phyloP scores from a whole-genome alignment of 37 sponge, comb jelly and placozoan genomes.

The Aplysina aerophoba region DNA sequence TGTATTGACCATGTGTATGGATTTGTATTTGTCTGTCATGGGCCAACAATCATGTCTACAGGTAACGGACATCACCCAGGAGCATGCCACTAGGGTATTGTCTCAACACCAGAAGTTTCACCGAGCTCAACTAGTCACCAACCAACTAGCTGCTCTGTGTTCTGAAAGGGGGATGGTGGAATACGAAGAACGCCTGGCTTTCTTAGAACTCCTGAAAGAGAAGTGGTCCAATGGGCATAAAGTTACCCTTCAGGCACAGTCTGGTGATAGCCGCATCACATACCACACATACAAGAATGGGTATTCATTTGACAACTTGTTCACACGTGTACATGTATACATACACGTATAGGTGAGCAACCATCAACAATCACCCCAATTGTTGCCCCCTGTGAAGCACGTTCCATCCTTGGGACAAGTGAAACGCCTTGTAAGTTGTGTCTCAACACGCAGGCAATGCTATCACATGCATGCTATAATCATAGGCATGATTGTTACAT shows the following conservation, averaged over 20 bases:
- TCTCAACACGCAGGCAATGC: background rate
- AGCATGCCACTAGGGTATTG: background rate
- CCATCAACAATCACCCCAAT: slow-evolving; percentile 3
- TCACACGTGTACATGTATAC: background rate
- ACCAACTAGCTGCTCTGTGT: background rate
- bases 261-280: background rate
- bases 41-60: background rate
- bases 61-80: background rate
- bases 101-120: slow-evolving; percentile 66
- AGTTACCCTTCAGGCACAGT: background rate
- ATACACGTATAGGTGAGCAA: background rate
- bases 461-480: background rate
- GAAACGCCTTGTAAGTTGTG: background rate
- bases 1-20: background rate
- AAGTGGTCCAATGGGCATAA: slow-evolving; percentile 2
- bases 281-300: background rate
- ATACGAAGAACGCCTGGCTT: background rate
- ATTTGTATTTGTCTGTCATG: background rate
- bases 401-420: background rate
- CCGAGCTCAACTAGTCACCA: background rate
- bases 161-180: background rate
- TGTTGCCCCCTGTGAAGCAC: background rate
- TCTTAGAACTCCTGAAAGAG: background rate
- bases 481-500: slow-evolving; percentile 12
- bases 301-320: background rate